phyloP scores from a whole-genome alignment of 2,888 invertebrate species.

The Drosophila infuscata region DNA sequence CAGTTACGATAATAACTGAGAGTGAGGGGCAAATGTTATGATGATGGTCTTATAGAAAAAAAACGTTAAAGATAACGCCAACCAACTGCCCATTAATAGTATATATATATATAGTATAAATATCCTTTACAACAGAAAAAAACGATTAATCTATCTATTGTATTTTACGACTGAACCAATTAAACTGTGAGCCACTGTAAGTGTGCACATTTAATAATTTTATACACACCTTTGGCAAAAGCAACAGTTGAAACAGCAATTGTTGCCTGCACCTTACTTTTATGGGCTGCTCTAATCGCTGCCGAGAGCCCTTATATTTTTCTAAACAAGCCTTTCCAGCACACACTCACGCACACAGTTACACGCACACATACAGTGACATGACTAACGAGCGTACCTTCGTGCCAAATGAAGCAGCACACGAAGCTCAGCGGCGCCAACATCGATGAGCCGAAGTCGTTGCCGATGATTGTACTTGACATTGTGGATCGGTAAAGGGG shows the following conservation, averaged over 20 bases:
- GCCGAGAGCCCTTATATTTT: constrained; percentile 17
- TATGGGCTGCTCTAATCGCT: constrained; percentile 23
- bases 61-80: not conserved
- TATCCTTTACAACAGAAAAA: not conserved
- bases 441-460: constrained; percentile 12
- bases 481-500: constrained; percentile 47
- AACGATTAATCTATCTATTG: not conserved
- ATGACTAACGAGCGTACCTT: constrained; percentile 23
- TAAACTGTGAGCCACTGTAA: not conserved
- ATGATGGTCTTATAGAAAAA: not conserved
- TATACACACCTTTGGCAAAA: constrained; percentile 34
- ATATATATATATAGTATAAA: too few species aligned
- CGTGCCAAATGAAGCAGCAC: constrained; percentile 17
- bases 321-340: constrained; percentile 21
- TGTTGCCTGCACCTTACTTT: constrained; percentile 27
- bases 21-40: not conserved
- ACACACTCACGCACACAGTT: not conserved
- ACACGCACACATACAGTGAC: constrained; percentile 2
- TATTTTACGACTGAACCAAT: not conserved
- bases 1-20: not conserved
- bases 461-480: constrained; percentile 60
- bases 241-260: constrained; percentile 37
- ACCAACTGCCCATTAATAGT: not conserved
- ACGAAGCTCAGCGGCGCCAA: constrained; percentile 39
- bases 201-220: constrained; percentile 15